These are phyloP conservation scores for Chrysina gloriosa DNA, from an alignment of 2,888 invertebrate species.

Conservation along the genomic window DNA sequence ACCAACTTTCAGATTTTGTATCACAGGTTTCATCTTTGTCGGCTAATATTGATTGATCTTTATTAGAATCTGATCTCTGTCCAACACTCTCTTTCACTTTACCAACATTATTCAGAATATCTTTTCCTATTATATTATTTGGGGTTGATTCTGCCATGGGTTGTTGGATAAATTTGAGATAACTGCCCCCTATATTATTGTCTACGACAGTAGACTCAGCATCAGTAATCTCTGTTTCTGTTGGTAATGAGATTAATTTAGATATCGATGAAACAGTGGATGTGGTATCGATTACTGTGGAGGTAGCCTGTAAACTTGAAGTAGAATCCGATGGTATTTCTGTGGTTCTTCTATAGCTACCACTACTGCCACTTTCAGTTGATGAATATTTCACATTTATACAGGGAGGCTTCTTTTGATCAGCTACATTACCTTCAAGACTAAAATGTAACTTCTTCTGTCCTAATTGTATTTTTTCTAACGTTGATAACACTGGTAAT, in stretches of 20 bases:
- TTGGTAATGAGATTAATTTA: slow-evolving; percentile 16
- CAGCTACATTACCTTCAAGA: slow-evolving; percentile 39
- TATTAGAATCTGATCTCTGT: background rate
- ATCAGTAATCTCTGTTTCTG: slow-evolving; percentile 32
- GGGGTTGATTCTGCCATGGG: slow-evolving; percentile 53
- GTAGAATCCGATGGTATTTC: slow-evolving; percentile 6
- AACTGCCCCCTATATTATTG: slow-evolving; percentile 29
- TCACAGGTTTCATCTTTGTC: background rate
- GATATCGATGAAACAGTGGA: slow-evolving; percentile 34
- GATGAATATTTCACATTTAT: slow-evolving; percentile 12
- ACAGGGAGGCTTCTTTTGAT: slow-evolving; percentile 13
- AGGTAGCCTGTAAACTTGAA: slow-evolving; percentile 9
- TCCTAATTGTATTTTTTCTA: slow-evolving; percentile 43
- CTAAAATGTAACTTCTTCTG: slow-evolving; percentile 35
- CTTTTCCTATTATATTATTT: background rate
- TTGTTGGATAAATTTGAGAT: slow-evolving; percentile 45
- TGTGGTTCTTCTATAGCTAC: slow-evolving; percentile 11
- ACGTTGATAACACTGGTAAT: slow-evolving; percentile 54
- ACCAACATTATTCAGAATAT: background rate
- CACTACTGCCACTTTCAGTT: slow-evolving; percentile 22
- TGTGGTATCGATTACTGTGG: slow-evolving; percentile 33
- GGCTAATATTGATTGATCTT: no score
- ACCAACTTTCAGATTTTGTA: background rate
- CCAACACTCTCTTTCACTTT: background rate
- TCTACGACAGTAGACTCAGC: slow-evolving; percentile 32